Evolutionary conservation across 1,140 invertebrate genomes (phyloP), one percentile per base, ranked within the genome.

Genomic region (Nephotettix cincticeps): DNA sequence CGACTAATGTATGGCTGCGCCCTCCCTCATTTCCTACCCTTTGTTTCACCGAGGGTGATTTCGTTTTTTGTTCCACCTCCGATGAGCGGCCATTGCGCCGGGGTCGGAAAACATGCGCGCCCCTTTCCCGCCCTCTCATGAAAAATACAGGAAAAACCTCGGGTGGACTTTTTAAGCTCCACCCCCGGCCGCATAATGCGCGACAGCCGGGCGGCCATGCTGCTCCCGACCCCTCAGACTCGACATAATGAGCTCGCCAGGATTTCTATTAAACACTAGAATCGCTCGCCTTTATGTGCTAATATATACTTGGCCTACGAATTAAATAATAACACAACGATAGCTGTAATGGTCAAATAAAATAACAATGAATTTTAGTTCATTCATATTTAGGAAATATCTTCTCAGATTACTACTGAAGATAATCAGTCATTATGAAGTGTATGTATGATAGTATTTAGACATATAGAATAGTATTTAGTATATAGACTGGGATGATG

Each of bases 41-140:
- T 67, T 67, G 64, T 67, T 67, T 67, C 45, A n/a, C 21, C 64
- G 14, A 43, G 64, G 64, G 64, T 67, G 64, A 67, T 67, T 67
- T 67, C 40, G 40, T 67, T 67, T 67, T 67, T 67, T 67, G 64
- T 43, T 43, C 64, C 64, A 45, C 64, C 36, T 45, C 19, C 64
- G 21, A 25, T 25, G 56, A 23, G 36, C 32, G 40, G 64, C 36
- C 40, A 45, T 43, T 17, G 64, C 40, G 32, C 6, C 23, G 21
- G 64, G n/a, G 14, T 67, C 40, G 40, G 64, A 43, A 45, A 67
- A 67, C 64, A 43, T 67, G 64, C 64, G 64, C 64, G 27, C 9
- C 23, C 54, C 27, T 30, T 64, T 27, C 32, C n/a, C 64, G 21
- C 64, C 64, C 64, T 27, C 64, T 45, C 9, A 27, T 45, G 40